Conservation (phyloP, 2,113 vertebrate genomes). For the Heterochromis multidens region DNA sequence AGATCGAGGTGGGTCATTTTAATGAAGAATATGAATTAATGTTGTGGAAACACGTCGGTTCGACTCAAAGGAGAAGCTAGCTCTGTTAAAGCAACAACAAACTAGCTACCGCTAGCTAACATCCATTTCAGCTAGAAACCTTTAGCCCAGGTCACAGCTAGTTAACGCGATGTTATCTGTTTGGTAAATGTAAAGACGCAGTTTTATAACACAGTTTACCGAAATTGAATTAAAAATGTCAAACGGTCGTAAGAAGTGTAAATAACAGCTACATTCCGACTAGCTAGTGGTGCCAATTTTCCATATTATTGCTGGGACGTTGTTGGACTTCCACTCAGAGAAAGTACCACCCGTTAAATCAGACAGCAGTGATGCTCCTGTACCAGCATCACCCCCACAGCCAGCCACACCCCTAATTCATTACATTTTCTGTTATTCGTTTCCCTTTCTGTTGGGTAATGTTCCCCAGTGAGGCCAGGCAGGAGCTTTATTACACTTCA, state of each 20-base stretch:
- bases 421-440: background rate
- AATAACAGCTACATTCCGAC: background rate
- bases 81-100: slow-evolving; percentile 2
- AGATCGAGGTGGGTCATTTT: slow-evolving; percentile 83
- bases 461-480: background rate
- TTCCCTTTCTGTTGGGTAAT: background rate
- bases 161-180: background rate
- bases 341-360: background rate
- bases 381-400: background rate
- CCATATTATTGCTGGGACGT: background rate
- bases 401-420: background rate
- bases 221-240: background rate
- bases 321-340: background rate
- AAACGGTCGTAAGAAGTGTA: background rate
- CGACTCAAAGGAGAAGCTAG: slow-evolving; percentile 1
- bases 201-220: background rate
- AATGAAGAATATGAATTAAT: background rate
- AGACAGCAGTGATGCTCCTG: background rate
- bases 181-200: background rate
- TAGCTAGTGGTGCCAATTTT: background rate
- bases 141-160: background rate
- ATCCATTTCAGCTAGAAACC: slow-evolving; percentile 27
- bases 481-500: background rate
- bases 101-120: slow-evolving; percentile 52
- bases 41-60: background rate